These are phyloP conservation scores for Oryzias celebensis DNA, from an alignment of 2,113 vertebrate species.

Conservation along the genomic window DNA sequence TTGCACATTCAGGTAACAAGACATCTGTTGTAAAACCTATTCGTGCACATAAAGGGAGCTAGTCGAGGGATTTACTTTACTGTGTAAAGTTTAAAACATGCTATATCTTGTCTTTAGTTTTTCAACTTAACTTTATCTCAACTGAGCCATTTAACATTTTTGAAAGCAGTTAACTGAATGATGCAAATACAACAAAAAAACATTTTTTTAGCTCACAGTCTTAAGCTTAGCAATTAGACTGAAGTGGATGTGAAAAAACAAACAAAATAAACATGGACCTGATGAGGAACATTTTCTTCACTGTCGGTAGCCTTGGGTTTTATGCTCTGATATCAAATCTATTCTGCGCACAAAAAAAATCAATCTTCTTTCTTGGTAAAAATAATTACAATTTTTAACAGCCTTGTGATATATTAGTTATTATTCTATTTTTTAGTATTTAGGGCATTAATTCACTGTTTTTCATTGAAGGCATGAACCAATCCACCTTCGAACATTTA, in stretches of 20 bases:
- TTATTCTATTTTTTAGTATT: too few relatives aligned
- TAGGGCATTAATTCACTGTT: too few relatives aligned
- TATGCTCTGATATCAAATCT: neutral
- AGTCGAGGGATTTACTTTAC: conserved; percentile 11
- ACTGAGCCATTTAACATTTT: conserved; percentile 39
- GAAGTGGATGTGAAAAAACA: conserved; percentile 35
- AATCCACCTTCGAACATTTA: too few relatives aligned
- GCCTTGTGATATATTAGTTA: too few relatives aligned
- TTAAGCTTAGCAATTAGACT: conserved; percentile 52
- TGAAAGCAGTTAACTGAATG: conserved; percentile 33
- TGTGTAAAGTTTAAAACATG: conserved; percentile 35
- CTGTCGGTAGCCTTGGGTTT: conserved; percentile 16
- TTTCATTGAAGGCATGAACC: too few relatives aligned
- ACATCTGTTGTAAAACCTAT: conserved; percentile 26
- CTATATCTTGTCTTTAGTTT: conserved; percentile 18
- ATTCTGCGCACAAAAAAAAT: too few relatives aligned
- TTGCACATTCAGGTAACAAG: conserved; percentile 24
- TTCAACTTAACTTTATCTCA: conserved; percentile 37
- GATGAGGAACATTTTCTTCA: conserved; percentile 9
- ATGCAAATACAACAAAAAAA: conserved; percentile 40
- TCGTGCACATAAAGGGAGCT: conserved; percentile 15
- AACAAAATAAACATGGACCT: conserved; percentile 12
- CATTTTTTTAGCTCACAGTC: conserved; percentile 47
- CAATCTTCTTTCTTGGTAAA: too few relatives aligned
- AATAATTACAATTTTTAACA: too few relatives aligned